phyloP scores from a whole-genome alignment of 2,888 invertebrate species.

The Elgonia sp. region DNA sequence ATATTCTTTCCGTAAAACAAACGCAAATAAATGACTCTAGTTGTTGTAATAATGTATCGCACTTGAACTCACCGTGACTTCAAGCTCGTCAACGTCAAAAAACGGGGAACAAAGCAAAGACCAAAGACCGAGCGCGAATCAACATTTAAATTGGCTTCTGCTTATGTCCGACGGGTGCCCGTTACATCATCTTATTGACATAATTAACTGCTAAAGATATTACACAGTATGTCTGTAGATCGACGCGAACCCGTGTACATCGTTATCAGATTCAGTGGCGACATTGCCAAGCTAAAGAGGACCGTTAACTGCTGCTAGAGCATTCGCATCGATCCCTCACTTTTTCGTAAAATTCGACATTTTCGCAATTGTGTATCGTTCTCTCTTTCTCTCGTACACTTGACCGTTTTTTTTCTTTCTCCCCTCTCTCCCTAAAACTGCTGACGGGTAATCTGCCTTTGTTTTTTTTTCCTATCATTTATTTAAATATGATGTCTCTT shows the following conservation, averaged over 20 bases:
- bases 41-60: neutral
- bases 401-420: conserved; percentile 83
- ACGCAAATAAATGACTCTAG: conserved; percentile 31
- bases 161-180: conserved; percentile 65
- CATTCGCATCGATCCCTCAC: conserved; percentile 63
- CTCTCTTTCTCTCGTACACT: conserved; percentile 73
- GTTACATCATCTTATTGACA: conserved; percentile 68
- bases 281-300: conserved; percentile 60
- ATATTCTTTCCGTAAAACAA: neutral
- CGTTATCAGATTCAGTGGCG: conserved; percentile 53
- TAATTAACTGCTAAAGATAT: conserved; percentile 73
- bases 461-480: conserved; percentile 39
- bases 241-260: conserved; percentile 76
- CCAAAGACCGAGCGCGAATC: conserved; percentile 12
- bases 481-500: conserved; percentile 32
- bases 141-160: conserved; percentile 36
- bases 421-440: conserved; percentile 80
- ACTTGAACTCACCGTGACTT: no score
- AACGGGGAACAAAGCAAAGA: conserved; percentile 32
- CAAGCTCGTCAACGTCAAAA: neutral
- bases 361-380: conserved; percentile 54
- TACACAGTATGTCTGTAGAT: conserved; percentile 73
- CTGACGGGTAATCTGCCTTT: conserved; percentile 81
- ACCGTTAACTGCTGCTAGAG: conserved; percentile 63
- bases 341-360: conserved; percentile 61